phyloP scores from a whole-genome alignment of 2,113 vertebrate species.

The Zootoca vivipara region DNA sequence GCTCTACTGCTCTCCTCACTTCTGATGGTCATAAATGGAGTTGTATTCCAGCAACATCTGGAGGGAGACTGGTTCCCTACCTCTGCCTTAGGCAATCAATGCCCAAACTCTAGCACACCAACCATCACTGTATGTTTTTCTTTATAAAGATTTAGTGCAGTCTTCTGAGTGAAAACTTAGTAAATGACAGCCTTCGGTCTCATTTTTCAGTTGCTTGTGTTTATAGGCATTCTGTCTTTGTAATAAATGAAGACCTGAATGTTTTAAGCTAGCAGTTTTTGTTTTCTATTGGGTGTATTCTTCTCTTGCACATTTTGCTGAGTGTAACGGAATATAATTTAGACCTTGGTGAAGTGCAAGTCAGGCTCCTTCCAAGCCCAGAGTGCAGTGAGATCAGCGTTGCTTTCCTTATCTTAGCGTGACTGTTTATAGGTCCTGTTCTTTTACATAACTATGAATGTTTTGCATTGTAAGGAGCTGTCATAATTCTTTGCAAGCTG shows the following conservation, averaged over 20 bases:
- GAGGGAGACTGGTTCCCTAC: background rate
- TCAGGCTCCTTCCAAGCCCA: background rate
- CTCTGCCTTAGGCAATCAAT: too few relatives aligned
- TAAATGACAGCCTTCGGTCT: background rate
- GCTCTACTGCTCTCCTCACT: too few relatives aligned
- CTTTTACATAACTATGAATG: background rate
- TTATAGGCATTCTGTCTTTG: background rate
- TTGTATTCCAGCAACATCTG: background rate
- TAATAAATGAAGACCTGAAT: background rate
- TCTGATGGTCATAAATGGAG: too few relatives aligned
- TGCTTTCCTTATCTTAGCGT: background rate
- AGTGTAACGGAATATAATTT: background rate
- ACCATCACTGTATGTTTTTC: background rate
- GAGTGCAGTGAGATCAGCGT: background rate
- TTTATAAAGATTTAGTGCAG: background rate
- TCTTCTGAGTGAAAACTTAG: background rate
- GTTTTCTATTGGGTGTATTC: background rate
- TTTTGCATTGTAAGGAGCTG: background rate
- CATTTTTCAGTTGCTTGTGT: background rate
- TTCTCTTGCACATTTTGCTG: background rate
- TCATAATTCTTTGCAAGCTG: slow-evolving; percentile 4
- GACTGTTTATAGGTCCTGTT: background rate
- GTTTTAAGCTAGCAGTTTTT: background rate
- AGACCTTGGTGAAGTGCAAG: background rate
- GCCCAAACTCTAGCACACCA: background rate